A percentile compares a stretch with the other conserved stretches of the same genome.
phyloP scores from a whole-genome alignment of 2,888 invertebrate species.

The Smittia aterrima region DNA sequence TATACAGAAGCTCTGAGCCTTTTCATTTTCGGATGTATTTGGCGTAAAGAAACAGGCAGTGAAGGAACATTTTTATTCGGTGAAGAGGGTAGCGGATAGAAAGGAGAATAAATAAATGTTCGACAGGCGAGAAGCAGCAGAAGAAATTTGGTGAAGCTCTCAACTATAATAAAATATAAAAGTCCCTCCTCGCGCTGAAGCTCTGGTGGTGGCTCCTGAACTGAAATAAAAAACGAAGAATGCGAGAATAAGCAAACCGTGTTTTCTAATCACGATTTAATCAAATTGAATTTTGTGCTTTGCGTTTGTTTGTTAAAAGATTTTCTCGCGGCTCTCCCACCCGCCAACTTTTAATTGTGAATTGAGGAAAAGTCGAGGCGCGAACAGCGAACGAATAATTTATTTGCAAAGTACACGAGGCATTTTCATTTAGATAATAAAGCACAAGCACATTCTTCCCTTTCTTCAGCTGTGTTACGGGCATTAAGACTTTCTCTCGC shows the following conservation, averaged over 20 bases:
- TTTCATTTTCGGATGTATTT: not conserved
- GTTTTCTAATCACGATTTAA: slow-evolving; percentile 30
- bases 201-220: not conserved
- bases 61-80: not conserved
- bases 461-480: too few species aligned
- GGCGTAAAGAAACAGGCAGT: not conserved
- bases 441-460: too few species aligned
- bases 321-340: not conserved
- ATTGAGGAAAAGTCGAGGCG: slow-evolving; percentile 16
- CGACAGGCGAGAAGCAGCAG: slow-evolving; percentile 11
- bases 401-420: slow-evolving; percentile 37
- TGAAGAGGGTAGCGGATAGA: not conserved
- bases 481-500: too few species aligned
- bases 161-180: not conserved
- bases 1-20: slow-evolving; percentile 10
- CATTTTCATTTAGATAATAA: slow-evolving; percentile 31
- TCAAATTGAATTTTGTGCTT: slow-evolving; percentile 21
- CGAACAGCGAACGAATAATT: slow-evolving; percentile 16
- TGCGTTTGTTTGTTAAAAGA: slow-evolving; percentile 6
- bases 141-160: slow-evolving; percentile 8
- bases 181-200: not conserved
- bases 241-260: not conserved
- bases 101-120: slow-evolving; percentile 26
- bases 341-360: slow-evolving; percentile 25
- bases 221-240: not conserved